Evolutionary conservation across 2,888 invertebrate genomes (phyloP).

Genomic region (Dilophus febrilis): DNA sequence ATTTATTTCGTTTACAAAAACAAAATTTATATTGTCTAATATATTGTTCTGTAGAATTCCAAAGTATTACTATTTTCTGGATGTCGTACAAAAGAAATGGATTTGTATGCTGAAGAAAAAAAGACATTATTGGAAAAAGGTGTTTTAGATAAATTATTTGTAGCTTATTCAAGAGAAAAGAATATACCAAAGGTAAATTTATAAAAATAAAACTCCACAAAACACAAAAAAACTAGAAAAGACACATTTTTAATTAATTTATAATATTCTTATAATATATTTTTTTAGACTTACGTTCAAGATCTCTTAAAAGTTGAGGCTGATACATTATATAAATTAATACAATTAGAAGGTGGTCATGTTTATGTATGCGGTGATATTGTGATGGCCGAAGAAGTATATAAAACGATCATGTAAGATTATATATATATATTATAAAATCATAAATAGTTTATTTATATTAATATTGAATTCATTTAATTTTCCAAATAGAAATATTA

Average conservation of each 20-base stretch:
- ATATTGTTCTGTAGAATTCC: constrained; percentile 14
- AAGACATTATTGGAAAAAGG: constrained; percentile 48
- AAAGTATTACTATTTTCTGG: constrained; percentile 78
- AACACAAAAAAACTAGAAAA: too few relatives aligned
- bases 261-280: not conserved
- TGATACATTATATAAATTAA: not conserved
- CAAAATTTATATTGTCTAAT: not conserved
- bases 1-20: too few relatives aligned
- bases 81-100: constrained; percentile 61
- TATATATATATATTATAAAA: too few relatives aligned
- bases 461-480: too few relatives aligned
- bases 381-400: not conserved
- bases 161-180: constrained; percentile 68
- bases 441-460: too few relatives aligned
- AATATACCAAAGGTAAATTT: constrained; percentile 51
- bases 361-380: constrained; percentile 3
- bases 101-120: constrained; percentile 71
- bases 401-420: too few relatives aligned
- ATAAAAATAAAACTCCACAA: too few relatives aligned
- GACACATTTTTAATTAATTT: constrained; percentile 1
- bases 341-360: not conserved
- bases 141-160: constrained; percentile 60
- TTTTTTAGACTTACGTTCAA: constrained; percentile 11
- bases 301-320: too few relatives aligned
- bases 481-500: too few relatives aligned